Evolutionary conservation across 2,888 invertebrate genomes (phyloP).

Genomic region (Tipula unca): DNA sequence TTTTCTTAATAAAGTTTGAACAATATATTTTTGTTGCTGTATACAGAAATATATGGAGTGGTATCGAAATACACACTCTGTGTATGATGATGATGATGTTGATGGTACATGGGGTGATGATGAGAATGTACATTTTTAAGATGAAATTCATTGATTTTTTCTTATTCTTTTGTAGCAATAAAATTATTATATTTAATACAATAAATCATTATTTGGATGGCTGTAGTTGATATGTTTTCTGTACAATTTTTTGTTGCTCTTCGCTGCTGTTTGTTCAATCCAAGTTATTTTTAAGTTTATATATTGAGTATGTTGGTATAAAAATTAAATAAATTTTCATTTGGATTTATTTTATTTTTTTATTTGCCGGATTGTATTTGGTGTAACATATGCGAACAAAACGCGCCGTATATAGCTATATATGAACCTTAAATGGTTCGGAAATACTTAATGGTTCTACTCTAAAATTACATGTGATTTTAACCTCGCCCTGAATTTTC

Average conservation of each 20-base stretch:
- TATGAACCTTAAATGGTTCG: neutral
- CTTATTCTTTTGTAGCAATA: neutral
- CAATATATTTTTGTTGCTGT: neutral
- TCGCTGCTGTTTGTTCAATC: neutral
- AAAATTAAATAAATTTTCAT: too few relatives aligned
- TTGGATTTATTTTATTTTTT: too few relatives aligned
- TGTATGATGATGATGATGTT: neutral
- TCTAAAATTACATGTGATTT: neutral
- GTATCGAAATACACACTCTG: neutral
- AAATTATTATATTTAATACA: neutral
- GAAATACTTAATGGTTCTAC: neutral
- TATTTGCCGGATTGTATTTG: neutral
- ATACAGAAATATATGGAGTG: neutral
- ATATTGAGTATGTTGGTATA: too few relatives aligned
- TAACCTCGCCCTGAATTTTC: too few relatives aligned
- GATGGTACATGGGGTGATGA: neutral
- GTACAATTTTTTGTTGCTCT: neutral
- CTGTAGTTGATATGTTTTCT: neutral
- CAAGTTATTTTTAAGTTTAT: neutral
- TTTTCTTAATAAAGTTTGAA: neutral
- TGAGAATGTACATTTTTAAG: slow-evolving; percentile 8
- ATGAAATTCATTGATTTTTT: neutral
- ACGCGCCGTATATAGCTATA: too few relatives aligned
- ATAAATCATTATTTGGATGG: slow-evolving; percentile 8
- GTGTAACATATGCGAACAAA: neutral